phyloP scores from a whole-genome alignment of 2,113 vertebrate genomes.

The Pontoporia blainvillei region DNA sequence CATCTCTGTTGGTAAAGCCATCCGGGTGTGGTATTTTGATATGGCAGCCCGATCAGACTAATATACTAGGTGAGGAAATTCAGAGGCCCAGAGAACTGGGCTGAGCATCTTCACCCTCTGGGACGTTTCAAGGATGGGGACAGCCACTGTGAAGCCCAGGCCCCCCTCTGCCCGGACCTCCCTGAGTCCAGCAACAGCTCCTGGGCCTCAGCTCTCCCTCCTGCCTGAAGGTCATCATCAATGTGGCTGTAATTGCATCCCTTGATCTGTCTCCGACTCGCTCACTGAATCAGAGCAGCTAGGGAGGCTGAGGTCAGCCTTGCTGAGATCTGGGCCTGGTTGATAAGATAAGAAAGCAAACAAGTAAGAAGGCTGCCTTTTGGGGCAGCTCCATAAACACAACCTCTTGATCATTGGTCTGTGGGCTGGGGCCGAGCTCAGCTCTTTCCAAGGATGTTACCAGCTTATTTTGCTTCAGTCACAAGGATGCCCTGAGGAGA shows the following conservation, averaged over 20 bases:
- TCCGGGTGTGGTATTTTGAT: background rate
- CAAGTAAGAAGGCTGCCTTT: background rate
- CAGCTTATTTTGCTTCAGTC: background rate
- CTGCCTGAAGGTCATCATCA: rapidly evolving
- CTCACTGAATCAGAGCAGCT: background rate
- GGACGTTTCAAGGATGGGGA: background rate
- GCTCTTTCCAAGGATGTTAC: background rate
- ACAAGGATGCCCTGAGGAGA: background rate
- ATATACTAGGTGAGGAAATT: background rate
- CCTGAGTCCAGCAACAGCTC: background rate
- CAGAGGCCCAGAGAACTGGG: background rate
- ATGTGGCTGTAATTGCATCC: background rate
- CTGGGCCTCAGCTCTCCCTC: rapidly evolving
- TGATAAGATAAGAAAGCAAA: background rate
- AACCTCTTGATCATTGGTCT: rapidly evolving
- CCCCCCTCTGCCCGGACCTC: rapidly evolving
- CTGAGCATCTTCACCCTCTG: background rate
- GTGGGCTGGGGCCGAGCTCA: background rate
- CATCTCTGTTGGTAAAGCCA: background rate
- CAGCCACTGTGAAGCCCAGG: background rate
- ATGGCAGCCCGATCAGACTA: background rate
- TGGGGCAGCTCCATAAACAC: background rate
- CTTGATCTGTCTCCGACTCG: background rate
- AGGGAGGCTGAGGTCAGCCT: background rate
- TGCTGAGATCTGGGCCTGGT: background rate